phyloP scores from a whole-genome alignment of 1,140 invertebrate genomes.

The Cydia amplana region DNA sequence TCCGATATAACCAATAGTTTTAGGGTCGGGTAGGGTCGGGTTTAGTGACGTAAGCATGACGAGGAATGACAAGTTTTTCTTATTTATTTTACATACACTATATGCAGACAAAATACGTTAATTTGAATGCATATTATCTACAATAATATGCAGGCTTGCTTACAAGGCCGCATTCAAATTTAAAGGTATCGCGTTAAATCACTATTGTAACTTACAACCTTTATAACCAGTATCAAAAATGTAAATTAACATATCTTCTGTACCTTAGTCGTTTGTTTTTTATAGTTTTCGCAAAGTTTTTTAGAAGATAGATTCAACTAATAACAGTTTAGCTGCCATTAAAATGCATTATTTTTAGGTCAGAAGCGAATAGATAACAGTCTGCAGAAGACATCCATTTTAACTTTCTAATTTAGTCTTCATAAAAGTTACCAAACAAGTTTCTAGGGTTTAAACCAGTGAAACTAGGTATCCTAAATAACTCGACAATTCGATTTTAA shows the following conservation, averaged over 20 bases:
- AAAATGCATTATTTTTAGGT: constrained; percentile 77
- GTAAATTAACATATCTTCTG: constrained; percentile 12
- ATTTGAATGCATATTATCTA: too few species aligned
- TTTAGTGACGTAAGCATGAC: too few species aligned
- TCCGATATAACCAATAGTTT: too few species aligned
- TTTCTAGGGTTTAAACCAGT: constrained; percentile 70
- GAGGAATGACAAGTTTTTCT: too few species aligned
- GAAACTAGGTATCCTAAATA: constrained; percentile 28
- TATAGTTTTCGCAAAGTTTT: background rate
- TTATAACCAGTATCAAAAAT: constrained; percentile 5
- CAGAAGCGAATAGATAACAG: constrained; percentile 54
- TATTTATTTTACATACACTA: too few species aligned
- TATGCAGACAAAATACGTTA: too few species aligned
- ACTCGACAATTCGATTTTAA: constrained; percentile 12
- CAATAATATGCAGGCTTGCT: too few species aligned
- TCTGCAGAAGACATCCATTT: constrained; percentile 68
- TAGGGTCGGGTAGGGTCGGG: too few species aligned
- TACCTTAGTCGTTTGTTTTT: background rate
- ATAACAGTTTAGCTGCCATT: constrained; percentile 68
- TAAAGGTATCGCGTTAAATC: constrained; percentile 45
- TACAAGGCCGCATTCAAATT: constrained; percentile 25
- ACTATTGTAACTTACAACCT: constrained; percentile 31
- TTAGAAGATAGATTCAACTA: background rate
- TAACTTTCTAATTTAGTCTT: constrained; percentile 74
- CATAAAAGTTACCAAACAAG: constrained; percentile 66